A percentile compares a stretch with the other conserved stretches of the same genome.
Conservation (phyloP, 2,888 invertebrate genomes). For the Zaprionus lineosus region DNA sequence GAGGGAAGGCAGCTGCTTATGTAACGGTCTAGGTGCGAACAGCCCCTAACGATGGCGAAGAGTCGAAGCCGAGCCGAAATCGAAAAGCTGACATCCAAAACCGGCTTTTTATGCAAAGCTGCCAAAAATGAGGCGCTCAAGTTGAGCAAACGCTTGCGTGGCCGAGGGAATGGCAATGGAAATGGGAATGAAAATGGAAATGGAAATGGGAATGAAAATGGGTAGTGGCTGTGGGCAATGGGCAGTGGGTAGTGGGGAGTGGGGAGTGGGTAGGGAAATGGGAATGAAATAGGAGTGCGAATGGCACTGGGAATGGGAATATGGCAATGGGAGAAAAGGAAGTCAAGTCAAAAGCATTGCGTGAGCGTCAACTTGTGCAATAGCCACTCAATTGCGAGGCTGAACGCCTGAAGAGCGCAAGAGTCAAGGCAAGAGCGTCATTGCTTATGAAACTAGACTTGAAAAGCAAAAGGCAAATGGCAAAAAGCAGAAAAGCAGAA, state of each 20-base stretch:
- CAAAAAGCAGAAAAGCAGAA: too few relatives aligned
- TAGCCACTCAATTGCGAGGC: conserved; percentile 8
- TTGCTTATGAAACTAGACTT: conserved; percentile 14
- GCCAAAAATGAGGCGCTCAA: conserved; percentile 40
- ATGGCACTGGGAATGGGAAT: too few relatives aligned
- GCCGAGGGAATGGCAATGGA: background rate
- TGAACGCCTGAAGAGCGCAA: conserved; percentile 34
- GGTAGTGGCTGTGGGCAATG: too few relatives aligned
- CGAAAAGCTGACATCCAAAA: conserved; percentile 46
- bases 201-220: too few relatives aligned
- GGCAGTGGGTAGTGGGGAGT: too few relatives aligned
- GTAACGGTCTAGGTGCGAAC: conserved; percentile 52
- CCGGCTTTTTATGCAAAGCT: conserved; percentile 75
- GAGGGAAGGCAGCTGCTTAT: conserved; percentile 48
- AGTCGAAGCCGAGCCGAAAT: conserved; percentile 8
- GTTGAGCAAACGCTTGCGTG: background rate
- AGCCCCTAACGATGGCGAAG: conserved; percentile 62
- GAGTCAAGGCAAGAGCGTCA: conserved; percentile 17
- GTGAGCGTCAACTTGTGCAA: conserved; percentile 72
- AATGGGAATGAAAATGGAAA: background rate
- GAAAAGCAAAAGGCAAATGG: background rate
- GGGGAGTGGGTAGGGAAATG: background rate
- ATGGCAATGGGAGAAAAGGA: too few relatives aligned
- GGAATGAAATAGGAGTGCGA: too few relatives aligned
- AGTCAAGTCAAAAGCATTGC: conserved; percentile 50